Conservation (phyloP, 1,140 invertebrate species). For the Drosophila sulfurigaster region DNA sequence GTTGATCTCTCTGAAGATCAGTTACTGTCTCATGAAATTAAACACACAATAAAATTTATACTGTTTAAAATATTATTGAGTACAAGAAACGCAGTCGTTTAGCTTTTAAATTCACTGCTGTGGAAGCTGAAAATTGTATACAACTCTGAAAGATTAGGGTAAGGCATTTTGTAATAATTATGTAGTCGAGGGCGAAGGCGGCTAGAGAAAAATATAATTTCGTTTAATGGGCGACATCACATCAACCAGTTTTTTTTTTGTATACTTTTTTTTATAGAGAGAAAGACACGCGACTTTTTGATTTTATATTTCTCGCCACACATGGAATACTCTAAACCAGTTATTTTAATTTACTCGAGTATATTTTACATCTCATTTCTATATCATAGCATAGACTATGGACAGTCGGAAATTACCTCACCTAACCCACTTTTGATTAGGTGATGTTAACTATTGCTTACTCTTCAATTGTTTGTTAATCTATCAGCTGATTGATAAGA, state of each 20-base stretch:
- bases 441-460: neutral
- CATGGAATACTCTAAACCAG: constrained; percentile 22
- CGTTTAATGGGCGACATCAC: constrained; percentile 53
- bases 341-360: constrained; percentile 20
- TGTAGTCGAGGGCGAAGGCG: too few species aligned
- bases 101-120: too few species aligned
- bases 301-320: neutral
- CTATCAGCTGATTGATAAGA: neutral
- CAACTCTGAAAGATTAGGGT: too few species aligned
- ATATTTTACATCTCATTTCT: constrained; percentile 14
- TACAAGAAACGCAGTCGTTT: too few species aligned
- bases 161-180: too few species aligned
- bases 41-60: too few species aligned
- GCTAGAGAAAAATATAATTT: constrained; percentile 23
- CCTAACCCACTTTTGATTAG: constrained; percentile 11
- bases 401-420: constrained; percentile 16
- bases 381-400: neutral
- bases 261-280: constrained; percentile 30
- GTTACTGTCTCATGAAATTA: too few species aligned
- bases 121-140: too few species aligned
- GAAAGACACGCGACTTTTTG: constrained; percentile 45
- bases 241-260: constrained; percentile 16
- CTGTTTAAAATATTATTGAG: too few species aligned
- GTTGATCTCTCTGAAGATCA: too few species aligned
- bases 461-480: neutral